A percentile compares a stretch with the other conserved stretches of the same genome.
Conservation (phyloP, 2,113 vertebrate species). For the Larimichthys polyactis region DNA sequence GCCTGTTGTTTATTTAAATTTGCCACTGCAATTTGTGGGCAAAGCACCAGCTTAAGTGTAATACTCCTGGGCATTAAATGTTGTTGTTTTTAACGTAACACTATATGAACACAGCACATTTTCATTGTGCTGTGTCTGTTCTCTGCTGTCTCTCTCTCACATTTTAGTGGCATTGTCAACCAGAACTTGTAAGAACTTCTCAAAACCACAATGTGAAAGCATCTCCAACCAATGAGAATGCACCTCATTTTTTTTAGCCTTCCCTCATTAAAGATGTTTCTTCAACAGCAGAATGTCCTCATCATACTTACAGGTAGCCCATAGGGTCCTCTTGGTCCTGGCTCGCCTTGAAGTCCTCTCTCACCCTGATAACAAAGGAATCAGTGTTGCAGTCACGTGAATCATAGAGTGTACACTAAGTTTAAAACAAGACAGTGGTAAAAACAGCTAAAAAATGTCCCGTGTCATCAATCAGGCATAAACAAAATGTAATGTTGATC, state of each 20-base stretch:
- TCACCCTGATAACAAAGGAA: conserved; percentile 77
- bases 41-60: background rate
- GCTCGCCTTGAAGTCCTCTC: conserved; percentile 88
- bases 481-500: conserved; percentile 58
- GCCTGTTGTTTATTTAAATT: too few relatives aligned
- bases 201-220: background rate
- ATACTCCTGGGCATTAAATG: background rate
- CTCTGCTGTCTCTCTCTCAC: background rate
- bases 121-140: background rate
- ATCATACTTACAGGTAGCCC: conserved; percentile 93
- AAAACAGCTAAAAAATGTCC: background rate
- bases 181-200: too few relatives aligned
- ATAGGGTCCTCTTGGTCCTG: conserved; percentile 95
- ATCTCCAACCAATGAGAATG: background rate
- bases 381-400: conserved; percentile 4
- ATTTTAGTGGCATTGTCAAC: background rate
- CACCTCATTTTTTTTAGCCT: background rate
- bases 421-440: background rate
- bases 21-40: too few relatives aligned
- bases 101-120: background rate
- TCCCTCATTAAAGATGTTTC: background rate
- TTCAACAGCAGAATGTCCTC: background rate
- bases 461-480: background rate
- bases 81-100: background rate
- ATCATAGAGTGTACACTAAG: background rate